Percentiles rank a stretch among this genome's conserved stretches.
phyloP scores from a whole-genome alignment of 2,797 vertebrate species.

The Sparus aurata region DNA sequence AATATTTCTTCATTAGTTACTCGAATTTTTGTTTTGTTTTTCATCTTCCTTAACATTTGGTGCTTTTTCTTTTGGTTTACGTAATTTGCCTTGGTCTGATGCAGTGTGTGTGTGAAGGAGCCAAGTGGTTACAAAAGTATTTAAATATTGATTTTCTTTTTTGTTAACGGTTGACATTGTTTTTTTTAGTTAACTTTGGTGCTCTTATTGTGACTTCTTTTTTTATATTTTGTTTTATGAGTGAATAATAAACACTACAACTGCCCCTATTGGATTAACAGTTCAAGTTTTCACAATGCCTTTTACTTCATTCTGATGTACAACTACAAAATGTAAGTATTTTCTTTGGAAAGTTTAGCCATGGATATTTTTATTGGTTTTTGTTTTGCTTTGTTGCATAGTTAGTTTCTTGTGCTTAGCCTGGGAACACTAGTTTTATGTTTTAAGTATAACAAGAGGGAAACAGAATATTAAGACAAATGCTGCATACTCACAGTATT shows the following conservation, averaged over 20 bases:
- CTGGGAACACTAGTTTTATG: conserved; percentile 66
- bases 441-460: conserved; percentile 53
- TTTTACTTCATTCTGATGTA: conserved; percentile 63
- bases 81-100: conserved; percentile 76
- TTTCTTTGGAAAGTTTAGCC: conserved; percentile 56
- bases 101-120: conserved; percentile 73
- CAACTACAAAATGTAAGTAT: conserved; percentile 55
- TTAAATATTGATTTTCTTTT: conserved; percentile 69
- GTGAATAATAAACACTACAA: conserved; percentile 79
- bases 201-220: conserved; percentile 71
- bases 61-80: conserved; percentile 80
- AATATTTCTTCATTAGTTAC: conserved; percentile 76
- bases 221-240: conserved; percentile 63
- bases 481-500: conserved; percentile 74
- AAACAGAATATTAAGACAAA: conserved; percentile 51
- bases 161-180: conserved; percentile 49
- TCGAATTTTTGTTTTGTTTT: conserved; percentile 75
- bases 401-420: conserved; percentile 63
- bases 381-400: conserved; percentile 53
- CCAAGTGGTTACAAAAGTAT: conserved; percentile 78
- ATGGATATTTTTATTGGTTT: conserved; percentile 26
- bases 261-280: conserved; percentile 60
- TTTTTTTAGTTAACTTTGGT: conserved; percentile 67
- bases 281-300: conserved; percentile 59
- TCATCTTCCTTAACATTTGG: conserved; percentile 81